Evolutionary conservation across 2,797 vertebrate species (phyloP).

Genomic region (Microctenopoma steveboyesi): DNA sequence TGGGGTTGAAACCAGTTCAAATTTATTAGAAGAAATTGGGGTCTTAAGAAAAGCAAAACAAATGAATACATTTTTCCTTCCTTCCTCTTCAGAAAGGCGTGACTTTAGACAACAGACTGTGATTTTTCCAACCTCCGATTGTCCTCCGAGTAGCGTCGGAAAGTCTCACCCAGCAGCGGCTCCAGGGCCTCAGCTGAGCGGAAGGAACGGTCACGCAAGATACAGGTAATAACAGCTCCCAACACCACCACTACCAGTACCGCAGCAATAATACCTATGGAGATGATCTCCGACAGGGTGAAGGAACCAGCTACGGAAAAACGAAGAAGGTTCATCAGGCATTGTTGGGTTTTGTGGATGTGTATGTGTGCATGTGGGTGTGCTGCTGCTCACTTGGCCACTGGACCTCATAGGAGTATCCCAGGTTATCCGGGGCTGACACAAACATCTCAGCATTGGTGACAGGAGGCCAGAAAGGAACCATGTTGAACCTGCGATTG

Average conservation of each 20-base stretch:
- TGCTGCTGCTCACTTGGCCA: slow-evolving; percentile 89
- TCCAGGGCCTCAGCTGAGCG: slow-evolving; percentile 84
- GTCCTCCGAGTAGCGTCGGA: slow-evolving; percentile 89
- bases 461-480: slow-evolving; percentile 98
- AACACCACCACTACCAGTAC: slow-evolving; percentile 87
- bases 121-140: slow-evolving; percentile 83
- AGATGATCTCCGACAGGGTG: slow-evolving; percentile 90
- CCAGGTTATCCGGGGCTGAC: slow-evolving; percentile 89
- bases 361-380: not conserved
- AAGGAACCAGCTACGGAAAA: slow-evolving; percentile 80
- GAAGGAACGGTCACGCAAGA: slow-evolving; percentile 80
- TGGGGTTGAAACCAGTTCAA: slow-evolving; percentile 55
- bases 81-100: slow-evolving; percentile 21
- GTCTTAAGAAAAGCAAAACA: slow-evolving; percentile 41
- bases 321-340: slow-evolving; percentile 3
- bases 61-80: slow-evolving; percentile 31
- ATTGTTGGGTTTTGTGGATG: not conserved
- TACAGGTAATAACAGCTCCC: slow-evolving; percentile 83
- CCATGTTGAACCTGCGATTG: slow-evolving; percentile 94
- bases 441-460: slow-evolving; percentile 96
- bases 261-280: slow-evolving; percentile 87
- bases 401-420: slow-evolving; percentile 92
- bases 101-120: slow-evolving; percentile 85
- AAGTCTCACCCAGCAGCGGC: slow-evolving; percentile 90
- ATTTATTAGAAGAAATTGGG: slow-evolving; percentile 72